Percentiles rank a stretch among this genome's conserved stretches.
phyloP scores from a whole-genome alignment of 1,140 invertebrate species.

The Elymnias hypermnestra region DNA sequence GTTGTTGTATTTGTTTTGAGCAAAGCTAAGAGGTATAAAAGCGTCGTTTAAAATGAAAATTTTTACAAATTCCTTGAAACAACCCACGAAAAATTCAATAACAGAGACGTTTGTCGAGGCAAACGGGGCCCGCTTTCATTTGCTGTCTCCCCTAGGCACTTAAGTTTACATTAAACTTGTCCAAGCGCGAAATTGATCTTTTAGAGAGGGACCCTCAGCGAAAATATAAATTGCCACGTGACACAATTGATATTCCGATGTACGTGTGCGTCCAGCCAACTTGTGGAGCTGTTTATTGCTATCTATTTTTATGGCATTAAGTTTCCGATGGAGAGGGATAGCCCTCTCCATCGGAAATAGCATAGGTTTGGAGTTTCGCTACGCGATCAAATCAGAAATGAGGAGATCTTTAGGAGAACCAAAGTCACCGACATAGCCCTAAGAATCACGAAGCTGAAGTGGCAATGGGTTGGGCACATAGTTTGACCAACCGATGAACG shows the following conservation, averaged over 20 bases:
- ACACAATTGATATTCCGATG: conserved; percentile 39
- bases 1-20: conserved; percentile 4
- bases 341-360: no score
- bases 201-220: conserved; percentile 56
- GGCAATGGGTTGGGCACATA: no score
- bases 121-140: conserved; percentile 59
- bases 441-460: no score
- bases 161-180: conserved; percentile 72
- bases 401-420: no score
- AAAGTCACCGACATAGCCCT: no score
- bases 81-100: conserved; percentile 57
- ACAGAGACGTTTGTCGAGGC: conserved; percentile 64
- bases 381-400: no score
- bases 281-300: conserved; percentile 1
- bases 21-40: conserved; percentile 9
- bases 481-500: no score
- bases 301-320: neutral
- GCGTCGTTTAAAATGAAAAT: conserved; percentile 11
- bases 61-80: conserved; percentile 33
- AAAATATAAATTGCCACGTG: conserved; percentile 65
- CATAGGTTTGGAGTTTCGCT: no score
- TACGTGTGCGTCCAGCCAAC: conserved; percentile 2
- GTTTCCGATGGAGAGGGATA: neutral
- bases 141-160: conserved; percentile 64
- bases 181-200: conserved; percentile 73